These are phyloP conservation scores for Gavia stellata DNA, from an alignment of 2,113 vertebrate genomes.

Conservation along the genomic window DNA sequence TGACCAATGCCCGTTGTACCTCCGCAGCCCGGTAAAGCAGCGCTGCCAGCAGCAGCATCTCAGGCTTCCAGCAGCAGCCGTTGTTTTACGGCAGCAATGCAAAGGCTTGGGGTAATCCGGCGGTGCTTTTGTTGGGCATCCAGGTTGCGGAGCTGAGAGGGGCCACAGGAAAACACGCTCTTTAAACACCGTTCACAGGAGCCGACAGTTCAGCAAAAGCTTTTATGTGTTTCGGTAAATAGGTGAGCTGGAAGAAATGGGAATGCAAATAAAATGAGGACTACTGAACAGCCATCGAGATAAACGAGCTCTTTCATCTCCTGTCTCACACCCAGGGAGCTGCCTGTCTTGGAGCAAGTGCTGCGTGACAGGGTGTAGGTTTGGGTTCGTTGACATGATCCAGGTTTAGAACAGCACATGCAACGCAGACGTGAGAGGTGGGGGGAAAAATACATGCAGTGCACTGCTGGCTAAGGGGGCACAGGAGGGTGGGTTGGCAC, in stretches of 20 bases:
- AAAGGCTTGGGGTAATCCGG: neutral
- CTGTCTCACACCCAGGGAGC: neutral
- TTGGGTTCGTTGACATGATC: neutral
- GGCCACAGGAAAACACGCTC: neutral
- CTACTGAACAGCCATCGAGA: neutral
- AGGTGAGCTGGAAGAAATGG: neutral
- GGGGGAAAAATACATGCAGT: accelerated
- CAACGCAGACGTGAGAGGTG: neutral
- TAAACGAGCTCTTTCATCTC: conserved; percentile 21
- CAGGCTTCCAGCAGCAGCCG: neutral
- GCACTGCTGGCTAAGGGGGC: neutral
- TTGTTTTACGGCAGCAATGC: neutral
- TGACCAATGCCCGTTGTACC: accelerated
- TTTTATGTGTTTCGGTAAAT: neutral
- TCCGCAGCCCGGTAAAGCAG: neutral
- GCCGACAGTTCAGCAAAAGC: accelerated
- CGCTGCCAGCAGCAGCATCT: neutral
- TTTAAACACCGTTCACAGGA: neutral
- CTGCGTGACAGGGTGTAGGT: neutral
- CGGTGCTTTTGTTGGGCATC: neutral
- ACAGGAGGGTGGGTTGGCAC: accelerated
- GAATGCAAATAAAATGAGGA: neutral
- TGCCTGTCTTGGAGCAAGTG: neutral
- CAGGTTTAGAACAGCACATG: neutral
- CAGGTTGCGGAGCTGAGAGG: neutral